phyloP scores from a whole-genome alignment of 2,888 invertebrate genomes.

The Pediacus dermestoides region DNA sequence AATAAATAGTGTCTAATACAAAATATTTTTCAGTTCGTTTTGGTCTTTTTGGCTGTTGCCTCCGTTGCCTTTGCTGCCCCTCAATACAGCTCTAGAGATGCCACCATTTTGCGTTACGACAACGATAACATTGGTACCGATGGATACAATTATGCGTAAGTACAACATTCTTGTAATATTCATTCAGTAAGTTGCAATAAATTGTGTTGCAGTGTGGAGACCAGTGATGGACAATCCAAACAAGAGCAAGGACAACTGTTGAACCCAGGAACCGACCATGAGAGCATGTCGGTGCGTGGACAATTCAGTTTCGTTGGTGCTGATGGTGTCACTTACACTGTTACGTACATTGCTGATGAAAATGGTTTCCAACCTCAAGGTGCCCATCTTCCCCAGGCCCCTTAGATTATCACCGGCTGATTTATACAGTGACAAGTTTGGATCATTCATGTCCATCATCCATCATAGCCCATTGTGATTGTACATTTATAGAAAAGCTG shows the following conservation, averaged over 20 bases:
- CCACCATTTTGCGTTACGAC: conserved; percentile 23
- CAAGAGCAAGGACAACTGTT: conserved; percentile 55
- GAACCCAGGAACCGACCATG: conserved; percentile 58
- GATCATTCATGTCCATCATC: too few species aligned
- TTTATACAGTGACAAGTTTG: too few species aligned
- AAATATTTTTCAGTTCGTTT: too few species aligned
- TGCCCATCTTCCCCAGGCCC: conserved; percentile 50
- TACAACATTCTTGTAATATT: conserved; percentile 5
- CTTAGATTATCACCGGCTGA: too few species aligned
- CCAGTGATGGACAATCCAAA: conserved; percentile 61
- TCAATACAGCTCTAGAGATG: conserved; percentile 16
- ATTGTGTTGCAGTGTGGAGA: conserved; percentile 52
- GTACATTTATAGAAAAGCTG: too few species aligned
- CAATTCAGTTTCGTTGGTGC: conserved; percentile 61
- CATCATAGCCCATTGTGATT: too few species aligned
- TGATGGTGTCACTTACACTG: conserved; percentile 62
- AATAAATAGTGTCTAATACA: too few species aligned
- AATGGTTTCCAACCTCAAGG: conserved; percentile 58
- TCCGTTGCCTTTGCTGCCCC: not conserved
- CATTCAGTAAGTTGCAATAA: not conserved
- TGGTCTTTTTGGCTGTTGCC: conserved; percentile 3
- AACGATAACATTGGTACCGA: conserved; percentile 29
- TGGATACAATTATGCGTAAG: conserved; percentile 20
- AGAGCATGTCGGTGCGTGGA: conserved; percentile 56
- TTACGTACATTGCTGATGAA: conserved; percentile 60